Evolutionary conservation across 2,888 invertebrate genomes (phyloP).

Genomic region (Caenorhabditis wallacei): DNA sequence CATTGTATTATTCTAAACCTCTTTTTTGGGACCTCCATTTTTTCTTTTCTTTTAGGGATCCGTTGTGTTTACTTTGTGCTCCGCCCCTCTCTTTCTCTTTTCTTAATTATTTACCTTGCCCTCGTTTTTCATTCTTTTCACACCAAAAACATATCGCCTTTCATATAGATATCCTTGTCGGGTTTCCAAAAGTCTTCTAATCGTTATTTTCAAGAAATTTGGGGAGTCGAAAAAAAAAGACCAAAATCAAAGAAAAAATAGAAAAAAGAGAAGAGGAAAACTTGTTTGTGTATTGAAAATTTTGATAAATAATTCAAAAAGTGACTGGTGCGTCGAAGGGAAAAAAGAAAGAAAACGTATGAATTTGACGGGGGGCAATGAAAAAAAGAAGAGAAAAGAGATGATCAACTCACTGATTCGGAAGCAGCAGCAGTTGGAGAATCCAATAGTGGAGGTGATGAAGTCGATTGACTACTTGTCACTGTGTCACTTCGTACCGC

Average conservation of each 20-base stretch:
- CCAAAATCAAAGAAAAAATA: slow-evolving; percentile 24
- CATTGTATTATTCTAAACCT: slow-evolving; percentile 15
- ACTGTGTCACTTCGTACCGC: slow-evolving; percentile 66
- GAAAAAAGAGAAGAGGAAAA: slow-evolving; percentile 17
- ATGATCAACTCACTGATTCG: slow-evolving; percentile 46
- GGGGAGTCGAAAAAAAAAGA: background rate
- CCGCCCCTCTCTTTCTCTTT: slow-evolving; percentile 6
- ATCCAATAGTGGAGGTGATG: slow-evolving; percentile 22
- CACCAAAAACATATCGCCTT: slow-evolving; percentile 49
- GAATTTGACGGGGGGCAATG: slow-evolving; percentile 39
- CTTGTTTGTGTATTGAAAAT: slow-evolving; percentile 61
- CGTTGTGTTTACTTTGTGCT: slow-evolving; percentile 53
- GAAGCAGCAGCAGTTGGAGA: slow-evolving; percentile 35
- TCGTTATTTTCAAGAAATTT: background rate
- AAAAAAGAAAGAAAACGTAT: slow-evolving; percentile 29
- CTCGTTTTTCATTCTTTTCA: background rate
- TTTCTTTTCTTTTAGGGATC: slow-evolving; percentile 19
- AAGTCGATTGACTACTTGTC: slow-evolving; percentile 49
- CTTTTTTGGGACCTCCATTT: slow-evolving; percentile 13
- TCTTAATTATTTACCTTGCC: slow-evolving; percentile 58
- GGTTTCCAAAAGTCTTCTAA: slow-evolving; percentile 34
- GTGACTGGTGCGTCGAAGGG: slow-evolving; percentile 32
- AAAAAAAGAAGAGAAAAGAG: slow-evolving; percentile 1
- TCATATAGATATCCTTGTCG: slow-evolving; percentile 44
- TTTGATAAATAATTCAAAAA: slow-evolving; percentile 59